Evolutionary conservation across 2,888 invertebrate species (phyloP).

Genomic region (Stenoptilia bipunctidactyla): DNA sequence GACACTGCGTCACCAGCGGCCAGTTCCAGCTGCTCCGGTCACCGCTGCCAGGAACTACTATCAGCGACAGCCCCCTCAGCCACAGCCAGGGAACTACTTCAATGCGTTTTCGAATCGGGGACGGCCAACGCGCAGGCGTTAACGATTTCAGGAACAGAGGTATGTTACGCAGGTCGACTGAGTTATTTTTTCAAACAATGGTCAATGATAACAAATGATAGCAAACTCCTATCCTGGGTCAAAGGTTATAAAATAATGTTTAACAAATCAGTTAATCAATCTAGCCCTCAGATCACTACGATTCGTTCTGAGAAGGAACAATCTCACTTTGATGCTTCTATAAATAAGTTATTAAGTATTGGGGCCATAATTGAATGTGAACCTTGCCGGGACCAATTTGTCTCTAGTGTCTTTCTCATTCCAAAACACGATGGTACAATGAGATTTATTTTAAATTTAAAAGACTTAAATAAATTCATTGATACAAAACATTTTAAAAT

Average conservation of each 20-base stretch:
- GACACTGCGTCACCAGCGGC: background rate
- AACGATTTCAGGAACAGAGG: background rate
- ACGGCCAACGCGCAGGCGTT: background rate
- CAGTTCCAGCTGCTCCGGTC: background rate
- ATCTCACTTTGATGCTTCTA: no score
- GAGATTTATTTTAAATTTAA: conserved; percentile 3
- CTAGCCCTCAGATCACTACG: background rate
- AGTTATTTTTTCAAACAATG: background rate
- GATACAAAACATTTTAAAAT: conserved; percentile 3
- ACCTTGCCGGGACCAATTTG: background rate
- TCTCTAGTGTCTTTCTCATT: conserved; percentile 2
- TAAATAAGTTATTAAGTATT: background rate
- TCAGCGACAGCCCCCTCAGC: background rate
- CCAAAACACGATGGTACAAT: conserved; percentile 2
- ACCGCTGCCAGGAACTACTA: background rate
- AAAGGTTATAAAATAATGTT: conserved; percentile 1
- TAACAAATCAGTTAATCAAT: background rate
- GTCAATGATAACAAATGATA: background rate
- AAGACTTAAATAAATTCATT: conserved; percentile 2
- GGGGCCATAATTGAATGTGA: background rate
- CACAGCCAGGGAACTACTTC: background rate
- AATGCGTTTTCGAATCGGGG: no score
- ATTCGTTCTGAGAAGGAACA: no score
- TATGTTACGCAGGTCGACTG: conserved; percentile 1
- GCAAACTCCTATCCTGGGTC: conserved; percentile 1